Base-by-base conservation (phyloP, 2,888 invertebrate genomes). In the Ornithoptera alexandrae region DNA sequence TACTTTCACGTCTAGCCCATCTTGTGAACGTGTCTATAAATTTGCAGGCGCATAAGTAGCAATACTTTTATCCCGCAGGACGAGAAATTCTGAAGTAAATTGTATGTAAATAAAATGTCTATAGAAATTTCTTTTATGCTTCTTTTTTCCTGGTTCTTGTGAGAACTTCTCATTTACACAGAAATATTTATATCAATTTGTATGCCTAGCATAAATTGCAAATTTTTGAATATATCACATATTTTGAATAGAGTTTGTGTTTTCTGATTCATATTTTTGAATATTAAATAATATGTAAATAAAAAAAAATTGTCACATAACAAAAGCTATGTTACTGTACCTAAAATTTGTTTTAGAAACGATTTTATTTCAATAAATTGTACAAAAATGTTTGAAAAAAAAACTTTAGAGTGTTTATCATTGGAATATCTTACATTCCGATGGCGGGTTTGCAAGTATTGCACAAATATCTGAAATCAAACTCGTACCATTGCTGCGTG, bases 371-470 rank as follows among this genome's bases (percentile, higher is more conserved):
- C 8, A 24, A 58, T 58, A 58, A 10, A 1, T 22, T 58, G 10
- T 22, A 58, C 15, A 18, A 53, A 58, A 58, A 22, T 58, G 15
- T 10, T 56, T 7, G 20, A 20, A 20, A 56, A 22, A 22, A 7
- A 10, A 10, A 22, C 20, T 36, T 17, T 8, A 18, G 18, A 4
- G 12, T 63, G 12, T 39, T 18, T 62, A 22, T 20, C 4, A 42
- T n/a, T 5, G 10, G 17, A 58, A 59, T 59, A 68, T 63, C n/a
- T 68, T 68, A 30, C 79, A 80, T 39, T 73, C 72, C 15, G 57
- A 62, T 0, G 81, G 81, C 7, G 72, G 76, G 2, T 80, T 77
- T 1, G 70, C 69, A 3, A 81, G 69, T 63, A 77, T 74, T 71
- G 8, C 22, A 58, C 57, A 58, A 58, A 58, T 58, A 22, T 76